Percentiles rank a stretch among this genome's conserved stretches.
These are phyloP conservation scores for Rhegmatorhina hoffmannsi DNA, from an alignment of 2,113 vertebrate species.

Conservation along the genomic window DNA sequence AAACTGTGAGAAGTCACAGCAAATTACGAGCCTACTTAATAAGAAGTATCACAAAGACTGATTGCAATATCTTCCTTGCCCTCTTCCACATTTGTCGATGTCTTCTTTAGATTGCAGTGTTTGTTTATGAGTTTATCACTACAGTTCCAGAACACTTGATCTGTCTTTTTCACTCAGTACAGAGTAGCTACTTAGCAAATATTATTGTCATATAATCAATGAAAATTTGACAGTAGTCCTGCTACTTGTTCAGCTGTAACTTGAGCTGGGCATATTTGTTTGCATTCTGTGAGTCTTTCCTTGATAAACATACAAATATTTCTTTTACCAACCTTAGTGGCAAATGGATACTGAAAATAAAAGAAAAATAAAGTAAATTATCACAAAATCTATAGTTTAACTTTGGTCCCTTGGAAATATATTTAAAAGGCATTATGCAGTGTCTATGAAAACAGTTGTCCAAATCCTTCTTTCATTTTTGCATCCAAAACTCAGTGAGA, in stretches of 20 bases:
- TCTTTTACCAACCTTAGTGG: not conserved
- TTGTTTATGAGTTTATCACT: conserved; percentile 23
- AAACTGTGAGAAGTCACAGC: not conserved
- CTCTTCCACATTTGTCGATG: not conserved
- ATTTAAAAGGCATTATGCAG: not conserved
- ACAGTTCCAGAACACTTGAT: not conserved
- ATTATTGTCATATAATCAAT: conserved; percentile 31
- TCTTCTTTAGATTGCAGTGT: not conserved
- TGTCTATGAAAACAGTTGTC: not conserved
- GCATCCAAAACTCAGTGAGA: not conserved
- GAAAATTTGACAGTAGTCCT: not conserved
- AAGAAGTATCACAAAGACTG: not conserved
- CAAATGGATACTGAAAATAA: not conserved
- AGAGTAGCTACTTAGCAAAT: conserved; percentile 11
- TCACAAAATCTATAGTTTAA: not conserved
- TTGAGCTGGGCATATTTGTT: not conserved
- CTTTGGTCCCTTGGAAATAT: not conserved
- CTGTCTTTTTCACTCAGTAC: not conserved
- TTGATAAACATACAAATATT: not conserved
- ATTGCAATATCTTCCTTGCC: not conserved
- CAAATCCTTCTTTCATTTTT: not conserved
- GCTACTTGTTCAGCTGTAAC: not conserved
- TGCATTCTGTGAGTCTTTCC: not conserved
- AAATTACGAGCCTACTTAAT: not conserved
- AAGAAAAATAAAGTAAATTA: not conserved